Percentiles rank a stretch among this genome's conserved stretches.
Conservation (phyloP, 2,888 invertebrate species). For the Cetonia aurata region DNA sequence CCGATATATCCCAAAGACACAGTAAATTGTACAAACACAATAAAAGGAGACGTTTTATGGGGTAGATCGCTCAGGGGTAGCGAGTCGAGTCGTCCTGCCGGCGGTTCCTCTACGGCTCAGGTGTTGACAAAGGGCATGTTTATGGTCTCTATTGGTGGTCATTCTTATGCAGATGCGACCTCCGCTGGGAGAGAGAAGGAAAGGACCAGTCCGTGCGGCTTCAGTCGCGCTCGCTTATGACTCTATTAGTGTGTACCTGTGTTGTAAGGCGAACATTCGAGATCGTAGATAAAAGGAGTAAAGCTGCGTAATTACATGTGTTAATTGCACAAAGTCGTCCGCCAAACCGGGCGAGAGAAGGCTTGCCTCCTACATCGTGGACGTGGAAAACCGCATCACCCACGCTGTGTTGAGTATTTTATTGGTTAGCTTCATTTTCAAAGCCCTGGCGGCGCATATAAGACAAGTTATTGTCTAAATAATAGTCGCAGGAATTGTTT, state of each 20-base stretch:
- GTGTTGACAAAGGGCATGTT: slow-evolving; percentile 64
- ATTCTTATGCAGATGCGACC: slow-evolving; percentile 61
- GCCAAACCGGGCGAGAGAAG: slow-evolving; percentile 32
- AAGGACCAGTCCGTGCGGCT: slow-evolving; percentile 3
- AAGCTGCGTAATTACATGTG: slow-evolving; percentile 46
- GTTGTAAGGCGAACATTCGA: slow-evolving; percentile 49
- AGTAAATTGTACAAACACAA: slow-evolving; percentile 63
- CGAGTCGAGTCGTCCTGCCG: slow-evolving; percentile 31
- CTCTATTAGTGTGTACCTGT: slow-evolving; percentile 58
- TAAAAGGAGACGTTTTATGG: slow-evolving; percentile 64
- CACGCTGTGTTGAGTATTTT: too few species aligned
- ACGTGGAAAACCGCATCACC: slow-evolving; percentile 1
- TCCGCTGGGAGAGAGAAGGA: slow-evolving; percentile 12
- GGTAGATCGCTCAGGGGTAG: slow-evolving; percentile 57
- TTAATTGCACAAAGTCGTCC: slow-evolving; percentile 45
- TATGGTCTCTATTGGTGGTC: slow-evolving; percentile 59
- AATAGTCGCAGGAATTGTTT: too few species aligned
- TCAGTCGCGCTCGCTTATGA: slow-evolving; percentile 54
- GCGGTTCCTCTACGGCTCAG: slow-evolving; percentile 53
- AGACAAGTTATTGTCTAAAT: too few species aligned
- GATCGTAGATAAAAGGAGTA: slow-evolving; percentile 44
- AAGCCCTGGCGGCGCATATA: too few species aligned
- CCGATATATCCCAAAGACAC: slow-evolving; percentile 53
- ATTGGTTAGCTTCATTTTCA: too few species aligned
- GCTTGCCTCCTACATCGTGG: slow-evolving; percentile 19